Evolutionary conservation across 2,797 vertebrate genomes (phyloP).

Genomic region (Gymnopithys bicolor): DNA sequence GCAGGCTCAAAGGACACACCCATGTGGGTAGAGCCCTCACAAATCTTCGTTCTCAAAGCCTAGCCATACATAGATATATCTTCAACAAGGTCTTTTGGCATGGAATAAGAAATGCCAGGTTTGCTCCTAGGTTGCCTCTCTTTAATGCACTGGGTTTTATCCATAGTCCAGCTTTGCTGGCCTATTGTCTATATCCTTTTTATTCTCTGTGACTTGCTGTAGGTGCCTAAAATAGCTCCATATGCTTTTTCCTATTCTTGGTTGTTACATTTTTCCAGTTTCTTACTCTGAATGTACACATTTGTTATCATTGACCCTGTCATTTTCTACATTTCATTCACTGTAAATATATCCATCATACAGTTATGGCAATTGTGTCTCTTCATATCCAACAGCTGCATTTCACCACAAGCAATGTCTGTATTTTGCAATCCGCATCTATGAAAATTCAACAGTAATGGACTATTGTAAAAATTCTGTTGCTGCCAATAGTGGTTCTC

Average conservation of each 20-base stretch:
- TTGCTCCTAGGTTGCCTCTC: not conserved
- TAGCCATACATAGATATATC: too few species aligned
- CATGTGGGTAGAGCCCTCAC: too few species aligned
- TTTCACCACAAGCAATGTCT: not conserved
- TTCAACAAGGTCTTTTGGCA: not conserved
- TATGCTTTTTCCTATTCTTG: not conserved
- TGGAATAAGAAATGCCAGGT: not conserved
- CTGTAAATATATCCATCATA: not conserved
- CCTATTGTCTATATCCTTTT: not conserved
- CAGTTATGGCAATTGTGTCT: not conserved
- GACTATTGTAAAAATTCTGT: not conserved
- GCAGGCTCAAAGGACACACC: too few species aligned
- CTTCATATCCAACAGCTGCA: not conserved
- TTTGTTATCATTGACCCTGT: conserved; percentile 2
- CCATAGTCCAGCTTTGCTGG: not conserved
- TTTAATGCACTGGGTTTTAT: not conserved
- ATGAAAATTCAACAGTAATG: not conserved
- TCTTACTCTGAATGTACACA: not conserved
- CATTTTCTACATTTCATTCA: not conserved
- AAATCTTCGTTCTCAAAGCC: too few species aligned
- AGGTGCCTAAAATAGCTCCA: not conserved
- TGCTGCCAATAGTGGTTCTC: not conserved
- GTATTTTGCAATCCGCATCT: not conserved
- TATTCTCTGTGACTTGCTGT: not conserved
- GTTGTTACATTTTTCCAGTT: not conserved